Evolutionary conservation across 2,888 invertebrate species (phyloP), one percentile per base, ranked within the genome.

Genomic region (Belgica antarctica): DNA sequence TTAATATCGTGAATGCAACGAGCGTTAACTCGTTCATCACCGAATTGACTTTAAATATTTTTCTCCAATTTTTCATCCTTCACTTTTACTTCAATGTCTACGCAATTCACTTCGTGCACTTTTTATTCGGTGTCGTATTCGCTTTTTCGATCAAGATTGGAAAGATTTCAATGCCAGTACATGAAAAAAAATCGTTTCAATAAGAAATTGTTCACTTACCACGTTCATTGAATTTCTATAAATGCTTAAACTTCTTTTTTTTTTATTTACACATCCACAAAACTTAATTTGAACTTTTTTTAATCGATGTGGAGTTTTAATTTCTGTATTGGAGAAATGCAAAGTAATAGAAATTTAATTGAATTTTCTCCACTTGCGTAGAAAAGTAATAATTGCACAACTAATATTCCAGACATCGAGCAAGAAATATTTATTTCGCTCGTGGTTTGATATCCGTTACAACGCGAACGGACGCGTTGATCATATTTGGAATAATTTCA

Each of bases 311-410:
- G 41, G 41, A 41, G 3, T 41, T 41, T 52, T 52, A 52, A 52
- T 52, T 52, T 24, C 59, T 59, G 59, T 59, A 25, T 59, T 12
- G 24, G 22, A 52, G 17, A 52, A 59, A 59, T 59, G 59, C 25
- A 59, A 59, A 52, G 31, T 41, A 63, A 68, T 34, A 68, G 68
- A 68, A 68, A 68, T 68, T 57, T 31, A 68, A 68, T 68, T 57
- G 24, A 34, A 57, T 68, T 68, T 57, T 68, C 68, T 68, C 28
- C 57, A 28, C 24, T 22, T 63, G 24, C n/a, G 12, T 28, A 28
- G 27, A 66, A 66, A 66, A 27, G 46, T 27, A 28, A 36, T 66
- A 47, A 63, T 66, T 47, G 65, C 65, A 66, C 65, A n/a, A 22
- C 3, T 19, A 8, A 22, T 22, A 12, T 22, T 52, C 52, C 52